Base-by-base conservation (phyloP, 2,797 vertebrate genomes). In the Ctenopoma multispine region DNA sequence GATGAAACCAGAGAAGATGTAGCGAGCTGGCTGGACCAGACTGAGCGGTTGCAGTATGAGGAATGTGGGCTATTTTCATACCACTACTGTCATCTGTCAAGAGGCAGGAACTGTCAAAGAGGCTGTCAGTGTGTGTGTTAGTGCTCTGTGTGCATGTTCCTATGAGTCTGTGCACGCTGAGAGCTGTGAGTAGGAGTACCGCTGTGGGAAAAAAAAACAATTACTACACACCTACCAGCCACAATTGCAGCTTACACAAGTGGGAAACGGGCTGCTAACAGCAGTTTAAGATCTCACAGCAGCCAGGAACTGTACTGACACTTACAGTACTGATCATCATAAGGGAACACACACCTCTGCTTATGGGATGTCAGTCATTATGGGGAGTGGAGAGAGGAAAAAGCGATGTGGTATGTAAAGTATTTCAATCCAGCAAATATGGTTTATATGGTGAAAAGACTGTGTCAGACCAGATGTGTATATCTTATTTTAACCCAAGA, bases 21-120 rank as follows among this genome's bases (percentile, higher is more conserved):
- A 29, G 15, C 60, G 40, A 71, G 62, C 90, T 46, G 56, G 92
- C 90, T 77, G 71, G 69, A 92, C 89, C 86, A 69, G 88, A 85
- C 81, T 64, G 80, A 81, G 63, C 43, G 58, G 78, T 81, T 82
- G 63, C 59, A 70, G 79, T 48, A 41, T 73, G 61, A 83, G 81
- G 86, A 93, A 92, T 92, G 90, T 85, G 71, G 61, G 70, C 77
- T 82, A 88, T 92, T 91, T 89, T 66, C 79, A 88, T 51, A 81
- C 60, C 27, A 49, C 79, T 53, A 21, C 78, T 83, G 86, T 89
- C 86, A 86, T 88, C 80, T 89, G 80, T 90, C 82, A 87, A 80
- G 77, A 83, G 68, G 69, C 69, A 77, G 81, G 62, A 82, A 36
- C 79, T 83, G 76, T 87, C 79, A 81, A 46, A 69, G 70, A 77